Evolutionary conservation across 2,888 invertebrate genomes (phyloP).

Genomic region (Camponotus fellah): DNA sequence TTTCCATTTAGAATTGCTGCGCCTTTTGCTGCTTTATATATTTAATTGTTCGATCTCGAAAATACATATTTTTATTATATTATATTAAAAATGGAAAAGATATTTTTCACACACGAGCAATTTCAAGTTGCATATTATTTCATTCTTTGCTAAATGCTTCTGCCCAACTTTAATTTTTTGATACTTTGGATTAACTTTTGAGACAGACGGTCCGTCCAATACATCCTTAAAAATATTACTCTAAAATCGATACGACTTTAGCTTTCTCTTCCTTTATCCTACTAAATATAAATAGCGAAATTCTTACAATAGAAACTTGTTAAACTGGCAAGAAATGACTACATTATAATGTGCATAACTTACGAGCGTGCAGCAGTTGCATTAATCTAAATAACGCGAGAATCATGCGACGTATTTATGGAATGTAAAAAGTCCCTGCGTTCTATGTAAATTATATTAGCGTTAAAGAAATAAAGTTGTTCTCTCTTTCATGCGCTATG

Average conservation of each 20-base stretch:
- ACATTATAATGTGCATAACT: conserved; percentile 32
- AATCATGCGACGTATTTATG: conserved; percentile 44
- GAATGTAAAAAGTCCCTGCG: conserved; percentile 30
- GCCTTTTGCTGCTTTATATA: too few species aligned
- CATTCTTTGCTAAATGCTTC: too few species aligned
- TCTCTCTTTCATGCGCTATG: background rate
- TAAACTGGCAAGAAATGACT: conserved; percentile 36
- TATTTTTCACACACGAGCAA: too few species aligned
- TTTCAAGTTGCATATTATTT: too few species aligned
- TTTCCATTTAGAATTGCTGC: too few species aligned
- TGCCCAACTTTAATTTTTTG: too few species aligned
- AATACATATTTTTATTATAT: too few species aligned
- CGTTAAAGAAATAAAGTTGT: background rate
- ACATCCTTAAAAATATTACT: conserved; percentile 17
- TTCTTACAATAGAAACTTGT: conserved; percentile 24
- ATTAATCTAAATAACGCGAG: conserved; percentile 34
- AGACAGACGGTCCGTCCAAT: too few species aligned
- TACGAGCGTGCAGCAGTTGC: conserved; percentile 15
- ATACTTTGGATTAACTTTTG: too few species aligned
- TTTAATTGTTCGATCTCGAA: too few species aligned
- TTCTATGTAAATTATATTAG: conserved; percentile 33
- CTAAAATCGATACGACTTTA: conserved; percentile 31
- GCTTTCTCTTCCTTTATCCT: background rate
- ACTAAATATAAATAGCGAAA: conserved; percentile 37
- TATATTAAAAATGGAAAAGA: too few species aligned